phyloP scores from a whole-genome alignment of 1,140 invertebrate genomes.

The Sitobion miscanthi region DNA sequence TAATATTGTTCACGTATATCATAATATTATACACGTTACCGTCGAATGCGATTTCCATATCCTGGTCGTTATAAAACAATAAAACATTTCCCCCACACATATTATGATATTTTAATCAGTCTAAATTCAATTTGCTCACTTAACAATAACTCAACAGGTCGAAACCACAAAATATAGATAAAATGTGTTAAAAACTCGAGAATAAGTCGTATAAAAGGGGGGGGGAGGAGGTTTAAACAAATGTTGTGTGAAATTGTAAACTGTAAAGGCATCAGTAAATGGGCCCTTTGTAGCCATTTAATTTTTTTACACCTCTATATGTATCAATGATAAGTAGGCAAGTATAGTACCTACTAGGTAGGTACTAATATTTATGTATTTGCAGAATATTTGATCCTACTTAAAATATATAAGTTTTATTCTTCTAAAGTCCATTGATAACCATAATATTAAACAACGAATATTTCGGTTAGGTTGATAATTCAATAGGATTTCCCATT shows the following conservation, averaged over 20 bases:
- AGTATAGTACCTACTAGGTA: too few relatives aligned
- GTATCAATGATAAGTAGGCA: too few relatives aligned
- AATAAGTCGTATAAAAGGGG: too few relatives aligned
- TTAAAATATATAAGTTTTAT: neutral
- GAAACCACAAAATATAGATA: neutral
- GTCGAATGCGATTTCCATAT: conserved; percentile 5
- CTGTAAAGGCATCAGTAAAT: too few relatives aligned
- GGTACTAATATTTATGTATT: neutral
- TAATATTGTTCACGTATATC: too few relatives aligned
- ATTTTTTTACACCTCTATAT: too few relatives aligned
- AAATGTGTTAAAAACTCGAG: too few relatives aligned
- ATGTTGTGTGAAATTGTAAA: too few relatives aligned
- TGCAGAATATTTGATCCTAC: neutral
- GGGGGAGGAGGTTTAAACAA: too few relatives aligned
- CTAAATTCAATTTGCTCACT: neutral
- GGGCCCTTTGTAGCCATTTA: too few relatives aligned
- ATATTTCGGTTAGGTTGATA: neutral
- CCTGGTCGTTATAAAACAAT: conserved; percentile 23
- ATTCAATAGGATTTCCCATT: neutral
- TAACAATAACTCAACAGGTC: neutral
- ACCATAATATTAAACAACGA: neutral
- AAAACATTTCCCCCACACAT: neutral
- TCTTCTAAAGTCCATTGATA: neutral
- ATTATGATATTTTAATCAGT: neutral
- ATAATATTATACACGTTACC: neutral